phyloP scores from a whole-genome alignment of 2,888 invertebrate genomes.

The Onchidella celtica region DNA sequence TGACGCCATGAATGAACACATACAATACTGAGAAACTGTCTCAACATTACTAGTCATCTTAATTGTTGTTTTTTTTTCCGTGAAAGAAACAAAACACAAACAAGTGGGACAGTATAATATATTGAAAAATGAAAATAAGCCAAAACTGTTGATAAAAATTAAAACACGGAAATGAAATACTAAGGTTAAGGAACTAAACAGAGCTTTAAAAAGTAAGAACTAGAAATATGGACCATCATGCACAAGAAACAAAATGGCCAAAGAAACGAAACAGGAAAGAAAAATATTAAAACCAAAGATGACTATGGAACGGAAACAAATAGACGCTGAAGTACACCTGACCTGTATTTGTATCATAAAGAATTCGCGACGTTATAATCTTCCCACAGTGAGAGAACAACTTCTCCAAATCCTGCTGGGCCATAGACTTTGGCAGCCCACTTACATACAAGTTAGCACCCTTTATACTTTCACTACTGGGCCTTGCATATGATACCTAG shows the following conservation, averaged over 20 bases:
- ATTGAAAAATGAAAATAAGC: neutral
- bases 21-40: constrained; percentile 5
- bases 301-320: constrained; percentile 54
- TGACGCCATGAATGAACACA: neutral
- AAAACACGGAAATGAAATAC: constrained; percentile 15
- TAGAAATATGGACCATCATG: constrained; percentile 48
- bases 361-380: constrained; percentile 81
- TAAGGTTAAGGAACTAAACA: constrained; percentile 21
- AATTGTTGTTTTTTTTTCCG: neutral
- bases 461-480: constrained; percentile 81
- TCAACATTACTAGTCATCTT: too few relatives aligned
- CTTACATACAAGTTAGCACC: constrained; percentile 81
- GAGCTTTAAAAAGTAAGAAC: constrained; percentile 30
- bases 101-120: neutral
- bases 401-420: constrained; percentile 80
- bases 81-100: constrained; percentile 18
- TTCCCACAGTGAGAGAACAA: constrained; percentile 80
- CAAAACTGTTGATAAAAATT: constrained; percentile 2
- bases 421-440: constrained; percentile 80
- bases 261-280: constrained; percentile 21
- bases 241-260: constrained; percentile 27
- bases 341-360: constrained; percentile 81
- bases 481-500: constrained; percentile 81
- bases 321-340: constrained; percentile 59
- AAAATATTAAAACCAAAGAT: constrained; percentile 36